Conservation (phyloP, 2,113 vertebrate species). For the Trogon melanurus region DNA sequence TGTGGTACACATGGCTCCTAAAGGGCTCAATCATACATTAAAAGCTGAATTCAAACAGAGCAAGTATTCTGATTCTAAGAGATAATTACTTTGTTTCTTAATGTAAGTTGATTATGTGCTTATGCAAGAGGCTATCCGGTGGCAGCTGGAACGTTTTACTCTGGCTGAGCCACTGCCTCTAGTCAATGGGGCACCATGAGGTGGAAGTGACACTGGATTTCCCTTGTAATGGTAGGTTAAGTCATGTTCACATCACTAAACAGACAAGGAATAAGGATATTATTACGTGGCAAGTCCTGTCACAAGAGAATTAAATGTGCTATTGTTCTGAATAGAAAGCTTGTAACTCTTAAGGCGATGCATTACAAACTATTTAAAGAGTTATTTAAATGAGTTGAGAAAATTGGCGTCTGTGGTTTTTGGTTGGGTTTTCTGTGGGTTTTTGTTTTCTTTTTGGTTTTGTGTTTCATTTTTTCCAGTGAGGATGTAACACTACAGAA, state of each 20-base stretch:
- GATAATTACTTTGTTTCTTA: conserved; percentile 20
- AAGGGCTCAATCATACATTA: background rate
- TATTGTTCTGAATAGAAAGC: background rate
- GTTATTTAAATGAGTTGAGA: background rate
- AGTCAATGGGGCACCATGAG: background rate
- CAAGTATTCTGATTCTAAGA: background rate
- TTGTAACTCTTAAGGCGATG: background rate
- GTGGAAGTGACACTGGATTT: background rate
- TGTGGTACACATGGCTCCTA: background rate
- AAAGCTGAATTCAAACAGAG: background rate
- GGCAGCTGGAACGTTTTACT: background rate
- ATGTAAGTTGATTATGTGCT: conserved; percentile 50
- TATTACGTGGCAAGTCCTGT: background rate
- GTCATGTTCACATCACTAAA: background rate
- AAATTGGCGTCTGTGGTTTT: fast-evolving
- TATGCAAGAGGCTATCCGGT: background rate
- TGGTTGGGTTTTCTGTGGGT: background rate
- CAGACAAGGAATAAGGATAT: background rate
- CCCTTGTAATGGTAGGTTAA: background rate
- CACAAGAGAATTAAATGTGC: background rate
- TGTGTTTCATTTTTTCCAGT: background rate
- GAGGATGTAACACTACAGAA: background rate
- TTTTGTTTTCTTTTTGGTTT: background rate
- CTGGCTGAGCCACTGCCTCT: background rate
- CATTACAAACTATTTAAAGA: background rate